Evolutionary conservation across 2,113 vertebrate genomes (phyloP).

Genomic region (Rhynchomys soricoides): DNA sequence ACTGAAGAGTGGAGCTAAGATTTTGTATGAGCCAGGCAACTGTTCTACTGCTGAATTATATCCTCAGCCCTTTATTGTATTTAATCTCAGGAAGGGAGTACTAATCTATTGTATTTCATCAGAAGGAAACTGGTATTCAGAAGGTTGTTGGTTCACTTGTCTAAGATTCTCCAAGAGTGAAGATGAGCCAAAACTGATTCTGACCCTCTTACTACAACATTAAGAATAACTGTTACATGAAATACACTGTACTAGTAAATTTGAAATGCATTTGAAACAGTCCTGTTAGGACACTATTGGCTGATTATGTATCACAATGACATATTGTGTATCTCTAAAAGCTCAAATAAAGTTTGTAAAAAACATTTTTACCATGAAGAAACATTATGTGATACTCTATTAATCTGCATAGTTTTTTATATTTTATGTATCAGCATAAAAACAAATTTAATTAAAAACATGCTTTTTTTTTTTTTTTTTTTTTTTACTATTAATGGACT

Average conservation of each 20-base stretch:
- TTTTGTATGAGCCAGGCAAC: no score
- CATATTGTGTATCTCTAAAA: background rate
- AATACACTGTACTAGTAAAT: background rate
- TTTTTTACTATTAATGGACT: background rate
- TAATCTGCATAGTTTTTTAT: background rate
- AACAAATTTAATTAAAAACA: background rate
- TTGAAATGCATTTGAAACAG: background rate
- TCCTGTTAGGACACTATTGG: background rate
- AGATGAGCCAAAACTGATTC: background rate
- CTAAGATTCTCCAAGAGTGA: background rate
- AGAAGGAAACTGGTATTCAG: background rate
- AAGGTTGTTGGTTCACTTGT: background rate
- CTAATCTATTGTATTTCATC: background rate
- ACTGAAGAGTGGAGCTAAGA: background rate
- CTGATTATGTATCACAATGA: background rate
- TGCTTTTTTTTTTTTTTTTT: background rate
- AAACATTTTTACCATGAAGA: background rate
- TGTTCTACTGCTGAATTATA: background rate
- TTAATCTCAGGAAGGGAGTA: conserved; percentile 1
- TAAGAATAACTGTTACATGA: background rate
- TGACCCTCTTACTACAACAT: background rate
- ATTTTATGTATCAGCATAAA: background rate
- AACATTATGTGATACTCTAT: background rate
- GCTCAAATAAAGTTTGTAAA: background rate
- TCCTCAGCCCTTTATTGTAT: background rate